Evolutionary conservation across 1,140 invertebrate species (phyloP), one percentile per base, ranked within the genome.

Genomic region (Lasioglossum albipes): DNA sequence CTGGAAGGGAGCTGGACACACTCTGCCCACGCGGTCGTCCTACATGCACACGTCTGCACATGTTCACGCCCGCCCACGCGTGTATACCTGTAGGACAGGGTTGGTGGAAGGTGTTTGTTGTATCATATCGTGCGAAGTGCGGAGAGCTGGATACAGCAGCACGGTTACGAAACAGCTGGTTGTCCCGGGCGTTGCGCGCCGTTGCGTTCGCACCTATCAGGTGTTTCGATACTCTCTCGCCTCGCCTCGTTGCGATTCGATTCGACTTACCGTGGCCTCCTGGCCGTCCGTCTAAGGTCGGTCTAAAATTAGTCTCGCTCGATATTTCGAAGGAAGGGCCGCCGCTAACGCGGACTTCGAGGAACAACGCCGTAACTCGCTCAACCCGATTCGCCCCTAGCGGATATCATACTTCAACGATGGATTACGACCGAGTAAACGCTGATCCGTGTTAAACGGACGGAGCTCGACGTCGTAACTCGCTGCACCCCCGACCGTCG

Each of bases 81-180:
- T 12, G 9, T 49, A 12, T 49, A 49, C 45, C 45, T 49, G 45
- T 13, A 10, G 9, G 12, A 49, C 45, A 10, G 45, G 45, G 2
- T 13, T 49, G 10, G 12, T 49, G 45, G 9, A 49, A 49, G 45
- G 45, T 49, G 45, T 12, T 45, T 12, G 10, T 13, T 12, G 45
- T 49, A 13, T 49, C 10, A 12, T 49, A 12, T 49, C n/a, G n/a
- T n/a, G n/a, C 13, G 10, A 49, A 49, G 45, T 10, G 45, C 7
- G 12, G 45, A 9, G 1, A 45, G 13, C 12, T 10, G 45, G 10
- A 49, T 49, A 13, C 45, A 49, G 13, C 45, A 9, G 45, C 45
- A 13, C 10, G 70, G 71, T 79, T 79, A 74, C 77, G 77, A 79
- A 79, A 79, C 77, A 79, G 77, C 77, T 79, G 77, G 77, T 79